phyloP scores from a whole-genome alignment of 2,113 vertebrate genomes.

The Malurus melanocephalus region DNA sequence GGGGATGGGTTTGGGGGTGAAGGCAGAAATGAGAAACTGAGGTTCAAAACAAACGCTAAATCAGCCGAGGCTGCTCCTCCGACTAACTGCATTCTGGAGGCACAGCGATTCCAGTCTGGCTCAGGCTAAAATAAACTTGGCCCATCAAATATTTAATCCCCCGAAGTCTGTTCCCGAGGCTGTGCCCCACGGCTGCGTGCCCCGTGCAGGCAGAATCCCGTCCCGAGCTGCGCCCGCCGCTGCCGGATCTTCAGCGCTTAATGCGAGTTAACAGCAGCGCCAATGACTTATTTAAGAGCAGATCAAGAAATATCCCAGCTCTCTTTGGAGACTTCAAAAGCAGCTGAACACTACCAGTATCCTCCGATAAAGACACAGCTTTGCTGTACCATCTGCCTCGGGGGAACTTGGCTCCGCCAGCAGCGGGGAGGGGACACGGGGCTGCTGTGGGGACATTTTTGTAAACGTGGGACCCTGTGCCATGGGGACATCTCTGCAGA shows the following conservation, averaged over 20 bases:
- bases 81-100: not conserved
- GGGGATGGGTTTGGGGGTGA: rapidly evolving
- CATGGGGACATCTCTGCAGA: no score
- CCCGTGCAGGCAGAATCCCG: not conserved
- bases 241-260: not conserved
- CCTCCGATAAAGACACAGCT: conserved; percentile 33
- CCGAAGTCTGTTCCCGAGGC: not conserved
- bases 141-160: conserved; percentile 1
- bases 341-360: not conserved
- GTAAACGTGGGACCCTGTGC: not conserved
- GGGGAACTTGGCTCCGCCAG: not conserved
- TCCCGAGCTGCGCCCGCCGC: not conserved
- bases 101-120: not conserved
- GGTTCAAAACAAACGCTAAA: rapidly evolving
- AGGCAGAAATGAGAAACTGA: rapidly evolving
- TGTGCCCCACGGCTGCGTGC: not conserved
- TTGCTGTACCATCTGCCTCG: not conserved
- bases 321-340: conserved; percentile 59
- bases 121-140: conserved; percentile 28
- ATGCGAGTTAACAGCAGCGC: conserved; percentile 42
- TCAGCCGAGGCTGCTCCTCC: not conserved
- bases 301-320: conserved; percentile 52
- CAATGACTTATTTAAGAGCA: conserved; percentile 63
- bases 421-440: rapidly evolving
- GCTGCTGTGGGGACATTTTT: rapidly evolving